These are phyloP conservation scores for Parasteatoda lunata DNA, from an alignment of 2,888 invertebrate genomes.

Conservation along the genomic window DNA sequence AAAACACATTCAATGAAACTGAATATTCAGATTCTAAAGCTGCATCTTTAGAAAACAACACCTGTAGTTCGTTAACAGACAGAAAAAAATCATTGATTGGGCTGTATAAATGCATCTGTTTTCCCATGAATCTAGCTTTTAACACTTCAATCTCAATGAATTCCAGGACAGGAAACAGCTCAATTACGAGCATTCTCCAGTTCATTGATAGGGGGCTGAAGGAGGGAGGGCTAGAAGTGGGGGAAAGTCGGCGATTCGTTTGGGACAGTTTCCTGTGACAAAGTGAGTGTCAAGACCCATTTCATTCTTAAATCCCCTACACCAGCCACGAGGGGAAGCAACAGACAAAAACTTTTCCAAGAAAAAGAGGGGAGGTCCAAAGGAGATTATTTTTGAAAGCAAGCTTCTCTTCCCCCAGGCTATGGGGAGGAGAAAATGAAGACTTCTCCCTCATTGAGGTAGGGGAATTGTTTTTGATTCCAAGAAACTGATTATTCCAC, in stretches of 20 bases:
- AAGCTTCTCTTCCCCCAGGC: background rate
- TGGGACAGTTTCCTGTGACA: constrained; percentile 61
- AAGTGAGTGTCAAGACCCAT: constrained; percentile 49
- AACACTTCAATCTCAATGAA: background rate
- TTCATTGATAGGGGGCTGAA: constrained; percentile 9
- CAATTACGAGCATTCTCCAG: constrained; percentile 41
- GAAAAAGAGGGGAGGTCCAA: constrained; percentile 16
- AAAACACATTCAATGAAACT: no score
- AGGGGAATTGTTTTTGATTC: background rate
- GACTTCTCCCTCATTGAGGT: background rate
- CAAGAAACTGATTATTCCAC: background rate
- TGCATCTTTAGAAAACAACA: no score
- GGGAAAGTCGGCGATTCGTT: background rate
- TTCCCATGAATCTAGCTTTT: background rate
- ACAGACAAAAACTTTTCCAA: constrained; percentile 5
- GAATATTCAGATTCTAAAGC: no score
- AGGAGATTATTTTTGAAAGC: background rate
- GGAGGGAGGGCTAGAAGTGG: background rate
- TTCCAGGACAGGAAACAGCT: constrained; percentile 31
- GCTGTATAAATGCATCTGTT: background rate
- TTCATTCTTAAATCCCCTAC: constrained; percentile 23
- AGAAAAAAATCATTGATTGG: no score
- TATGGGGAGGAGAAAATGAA: background rate
- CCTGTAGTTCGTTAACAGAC: no score
- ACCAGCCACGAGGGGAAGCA: constrained; percentile 4